Evolutionary conservation across 2,113 vertebrate species (phyloP).

Genomic region (Parus major): DNA sequence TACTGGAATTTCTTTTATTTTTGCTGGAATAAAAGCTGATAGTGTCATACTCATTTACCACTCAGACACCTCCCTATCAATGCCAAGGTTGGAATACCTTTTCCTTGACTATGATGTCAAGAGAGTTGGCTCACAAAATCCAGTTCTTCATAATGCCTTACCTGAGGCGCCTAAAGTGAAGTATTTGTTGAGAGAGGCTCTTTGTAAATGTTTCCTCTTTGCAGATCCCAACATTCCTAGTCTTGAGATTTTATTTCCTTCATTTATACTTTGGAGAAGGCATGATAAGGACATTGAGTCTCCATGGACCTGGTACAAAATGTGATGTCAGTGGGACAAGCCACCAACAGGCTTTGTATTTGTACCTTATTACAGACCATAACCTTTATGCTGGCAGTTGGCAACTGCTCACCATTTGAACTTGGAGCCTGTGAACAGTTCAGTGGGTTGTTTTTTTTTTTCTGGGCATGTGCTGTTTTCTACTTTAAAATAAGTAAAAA

Average conservation of each 20-base stretch:
- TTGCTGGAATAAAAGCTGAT: not conserved
- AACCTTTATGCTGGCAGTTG: not conserved
- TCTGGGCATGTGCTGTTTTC: not conserved
- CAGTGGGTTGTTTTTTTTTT: not conserved
- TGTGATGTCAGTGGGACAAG: not conserved
- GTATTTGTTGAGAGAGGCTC: not conserved
- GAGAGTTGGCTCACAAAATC: not conserved
- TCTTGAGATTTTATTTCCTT: not conserved
- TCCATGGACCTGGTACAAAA: not conserved
- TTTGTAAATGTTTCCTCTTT: not conserved
- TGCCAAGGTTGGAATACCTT: not conserved
- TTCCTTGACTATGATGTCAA: not conserved
- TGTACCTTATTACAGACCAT: not conserved
- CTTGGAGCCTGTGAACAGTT: not conserved
- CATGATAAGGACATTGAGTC: not conserved
- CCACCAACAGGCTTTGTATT: not conserved
- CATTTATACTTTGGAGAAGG: not conserved
- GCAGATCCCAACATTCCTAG: not conserved
- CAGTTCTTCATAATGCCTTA: not conserved
- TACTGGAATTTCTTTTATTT: not conserved
- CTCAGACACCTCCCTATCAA: not conserved
- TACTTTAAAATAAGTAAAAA: not conserved
- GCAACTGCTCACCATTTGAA: not conserved
- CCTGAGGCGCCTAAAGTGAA: accelerated
- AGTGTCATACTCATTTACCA: not conserved